Evolutionary conservation across 2,797 vertebrate genomes (phyloP), one percentile per base, ranked within the genome.

Genomic region (Champsocephalus esox): DNA sequence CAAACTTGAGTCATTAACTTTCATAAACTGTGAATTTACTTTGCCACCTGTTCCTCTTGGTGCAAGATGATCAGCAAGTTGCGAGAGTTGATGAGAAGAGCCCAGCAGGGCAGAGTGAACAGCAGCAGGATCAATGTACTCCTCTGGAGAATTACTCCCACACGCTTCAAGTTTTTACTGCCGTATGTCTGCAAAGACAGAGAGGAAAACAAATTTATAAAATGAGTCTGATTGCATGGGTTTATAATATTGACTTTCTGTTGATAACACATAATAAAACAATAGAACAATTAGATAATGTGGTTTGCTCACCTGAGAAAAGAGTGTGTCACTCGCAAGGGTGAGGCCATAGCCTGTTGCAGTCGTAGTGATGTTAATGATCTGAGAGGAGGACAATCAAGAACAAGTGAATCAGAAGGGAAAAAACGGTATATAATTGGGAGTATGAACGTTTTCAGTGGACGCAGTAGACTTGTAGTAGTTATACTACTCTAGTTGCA

Each of bases 91-190:
- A 99, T 85, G 68, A 98, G 96, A 48, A 98, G 50, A 0, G 89
- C 96, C 97, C 97, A 99, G 87, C 96, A 98, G 0, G 97, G 97
- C 80, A 97, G 89, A 88, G 97, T 98, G 82, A 94, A 96, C 2
- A 97, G 91, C 57, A 99, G 89, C 55, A 99, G 90, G 73, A 98
- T 96, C 60, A 98, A 81, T 1, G 77, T 72, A 9, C 95, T 93
- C 8, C 91, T 91, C 77, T 99, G 97, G 5, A 99, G 90, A 68
- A 98, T 96, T 24, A 95, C 93, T 3, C 97, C 97, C 49, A 98
- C 95, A 0, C 95, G 92, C 85, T 95, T 96, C 92, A 97, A 67
- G 87, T 99, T 98, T 84, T 91, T 95, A 83, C 96, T 71, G 2
- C 98, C 98, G 0, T 88, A 98, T 0, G 96, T 97, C 98, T 99